These are phyloP conservation scores for Zygogramma bicolorata DNA, from an alignment of 2,888 invertebrate genomes.

Conservation along the genomic window DNA sequence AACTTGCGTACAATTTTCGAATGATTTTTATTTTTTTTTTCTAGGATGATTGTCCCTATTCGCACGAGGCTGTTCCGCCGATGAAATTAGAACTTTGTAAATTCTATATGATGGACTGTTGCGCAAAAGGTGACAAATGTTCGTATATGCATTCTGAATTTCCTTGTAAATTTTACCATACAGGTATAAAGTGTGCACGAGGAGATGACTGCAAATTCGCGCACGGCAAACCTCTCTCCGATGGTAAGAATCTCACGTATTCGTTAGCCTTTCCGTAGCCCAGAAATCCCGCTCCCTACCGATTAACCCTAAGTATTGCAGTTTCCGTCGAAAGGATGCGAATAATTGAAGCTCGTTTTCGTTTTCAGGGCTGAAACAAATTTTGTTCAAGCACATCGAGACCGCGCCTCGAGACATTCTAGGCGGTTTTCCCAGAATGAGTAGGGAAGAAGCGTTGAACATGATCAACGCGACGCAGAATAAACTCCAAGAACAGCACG, in stretches of 20 bases:
- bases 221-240: constrained; percentile 88
- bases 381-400: constrained; percentile 80
- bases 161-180: constrained; percentile 97
- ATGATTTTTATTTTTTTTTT: constrained; percentile 47
- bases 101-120: constrained; percentile 95
- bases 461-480: constrained; percentile 69
- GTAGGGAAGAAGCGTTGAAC: constrained; percentile 78
- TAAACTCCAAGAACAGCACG: constrained; percentile 66
- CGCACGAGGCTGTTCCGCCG: constrained; percentile 84
- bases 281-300: constrained; percentile 2
- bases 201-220: constrained; percentile 91
- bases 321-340: neutral
- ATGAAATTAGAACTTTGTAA: constrained; percentile 95
- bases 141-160: constrained; percentile 97
- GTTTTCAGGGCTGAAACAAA: constrained; percentile 61
- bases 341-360: neutral
- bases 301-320: constrained; percentile 12
- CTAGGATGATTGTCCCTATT: constrained; percentile 87
- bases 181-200: constrained; percentile 86
- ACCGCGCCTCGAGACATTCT: constrained; percentile 92
- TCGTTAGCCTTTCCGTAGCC: neutral
- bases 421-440: constrained; percentile 88
- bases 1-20: neutral
- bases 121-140: constrained; percentile 95
- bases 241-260: constrained; percentile 67